A percentile compares a stretch with the other conserved stretches of the same genome.
phyloP scores from a whole-genome alignment of 1,140 invertebrate species.

The Calliopsis andreniformis region DNA sequence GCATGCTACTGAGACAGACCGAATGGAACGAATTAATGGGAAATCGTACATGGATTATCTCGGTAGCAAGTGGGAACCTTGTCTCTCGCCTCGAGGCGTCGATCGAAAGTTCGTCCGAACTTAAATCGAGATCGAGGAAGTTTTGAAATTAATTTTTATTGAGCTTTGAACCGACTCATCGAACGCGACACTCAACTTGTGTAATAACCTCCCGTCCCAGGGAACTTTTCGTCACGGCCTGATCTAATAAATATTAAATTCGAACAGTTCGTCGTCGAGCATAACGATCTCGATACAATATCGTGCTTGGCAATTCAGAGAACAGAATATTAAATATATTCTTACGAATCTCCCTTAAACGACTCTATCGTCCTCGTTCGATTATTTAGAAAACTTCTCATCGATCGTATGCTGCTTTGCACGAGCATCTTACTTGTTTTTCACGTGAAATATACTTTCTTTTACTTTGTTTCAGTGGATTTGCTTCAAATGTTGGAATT shows the following conservation, averaged over 20 bases:
- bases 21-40: conserved; percentile 39
- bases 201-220: conserved; percentile 61
- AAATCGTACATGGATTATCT: conserved; percentile 30
- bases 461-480: conserved; percentile 90
- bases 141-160: conserved; percentile 70
- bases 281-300: conserved; percentile 58
- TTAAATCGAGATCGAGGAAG: conserved; percentile 76
- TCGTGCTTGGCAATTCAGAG: not conserved
- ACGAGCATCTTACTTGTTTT: not conserved
- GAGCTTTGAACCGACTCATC: conserved; percentile 64
- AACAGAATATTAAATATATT: not conserved
- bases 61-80: conserved; percentile 28
- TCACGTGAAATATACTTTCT: conserved; percentile 52
- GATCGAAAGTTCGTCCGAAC: conserved; percentile 69
- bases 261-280: conserved; percentile 46
- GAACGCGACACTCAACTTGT: conserved; percentile 63
- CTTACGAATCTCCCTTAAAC: conserved; percentile 6
- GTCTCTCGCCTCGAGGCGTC: conserved; percentile 26
- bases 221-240: conserved; percentile 52
- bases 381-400: not conserved
- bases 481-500: conserved; percentile 98
- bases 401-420: not conserved
- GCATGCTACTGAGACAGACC: not conserved
- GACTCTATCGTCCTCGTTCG: not conserved
- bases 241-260: conserved; percentile 69